Percentiles rank a stretch among this genome's conserved stretches.
Evolutionary conservation across 2,888 invertebrate genomes (phyloP).

Genomic region (Spodoptera littoralis): DNA sequence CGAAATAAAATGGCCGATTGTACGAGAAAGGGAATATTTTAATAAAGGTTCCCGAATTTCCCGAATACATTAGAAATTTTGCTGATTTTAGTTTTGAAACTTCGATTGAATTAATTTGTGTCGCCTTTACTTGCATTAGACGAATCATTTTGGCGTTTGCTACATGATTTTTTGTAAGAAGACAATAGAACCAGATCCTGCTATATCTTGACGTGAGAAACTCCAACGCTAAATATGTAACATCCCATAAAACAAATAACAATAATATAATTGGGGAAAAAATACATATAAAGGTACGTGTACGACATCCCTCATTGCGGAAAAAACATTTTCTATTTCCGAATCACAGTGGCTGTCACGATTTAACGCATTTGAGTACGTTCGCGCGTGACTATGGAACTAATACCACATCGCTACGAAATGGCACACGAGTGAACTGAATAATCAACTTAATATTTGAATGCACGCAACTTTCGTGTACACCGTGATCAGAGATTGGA

Average conservation of each 20-base stretch:
- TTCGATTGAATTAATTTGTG: slow-evolving; percentile 38
- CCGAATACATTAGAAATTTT: slow-evolving; percentile 29
- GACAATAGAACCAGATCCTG: no score
- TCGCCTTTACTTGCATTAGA: neutral
- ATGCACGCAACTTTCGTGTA: slow-evolving; percentile 55
- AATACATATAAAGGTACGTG: neutral
- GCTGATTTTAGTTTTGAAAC: slow-evolving; percentile 29
- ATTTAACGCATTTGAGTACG: slow-evolving; percentile 41
- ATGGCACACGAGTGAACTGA: slow-evolving; percentile 39
- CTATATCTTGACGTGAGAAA: no score
- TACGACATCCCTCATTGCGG: neutral
- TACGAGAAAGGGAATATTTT: slow-evolving; percentile 31
- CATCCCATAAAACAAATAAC: no score
- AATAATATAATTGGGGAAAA: no score
- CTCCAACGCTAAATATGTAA: no score
- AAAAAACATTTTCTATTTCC: slow-evolving; percentile 27
- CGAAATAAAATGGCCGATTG: slow-evolving; percentile 36
- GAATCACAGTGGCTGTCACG: slow-evolving; percentile 45
- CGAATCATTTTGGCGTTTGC: no score
- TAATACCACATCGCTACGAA: slow-evolving; percentile 48
- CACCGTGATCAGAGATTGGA: slow-evolving; percentile 37
- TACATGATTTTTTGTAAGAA: no score
- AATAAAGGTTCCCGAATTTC: slow-evolving; percentile 29
- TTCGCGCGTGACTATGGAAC: slow-evolving; percentile 47
- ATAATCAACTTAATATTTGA: slow-evolving; percentile 51